Conservation (phyloP, 1,140 invertebrate species). For the Gryon sp. region DNA sequence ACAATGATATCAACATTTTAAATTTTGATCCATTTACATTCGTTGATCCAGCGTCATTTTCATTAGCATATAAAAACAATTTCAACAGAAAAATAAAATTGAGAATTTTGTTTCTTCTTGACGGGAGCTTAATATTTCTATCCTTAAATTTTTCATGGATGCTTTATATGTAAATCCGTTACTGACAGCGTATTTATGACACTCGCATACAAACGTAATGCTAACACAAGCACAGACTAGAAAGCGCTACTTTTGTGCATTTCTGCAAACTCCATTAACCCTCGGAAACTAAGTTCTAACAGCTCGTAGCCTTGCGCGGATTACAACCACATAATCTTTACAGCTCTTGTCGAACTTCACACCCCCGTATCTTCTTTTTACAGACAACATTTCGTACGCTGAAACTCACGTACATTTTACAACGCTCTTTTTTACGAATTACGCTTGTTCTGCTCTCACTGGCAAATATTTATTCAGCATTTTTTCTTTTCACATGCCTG, state of each 20-base stretch:
- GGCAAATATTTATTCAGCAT: slow-evolving; percentile 1
- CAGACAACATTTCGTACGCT: slow-evolving; percentile 18
- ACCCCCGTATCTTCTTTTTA: slow-evolving; percentile 49
- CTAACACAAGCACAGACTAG: neutral
- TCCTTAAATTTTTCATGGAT: slow-evolving; percentile 4
- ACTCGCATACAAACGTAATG: neutral
- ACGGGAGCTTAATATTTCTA: too few species aligned
- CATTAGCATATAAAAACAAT: too few species aligned
- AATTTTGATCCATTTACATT: too few species aligned
- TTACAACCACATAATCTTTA: slow-evolving; percentile 69
- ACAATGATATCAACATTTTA: too few species aligned
- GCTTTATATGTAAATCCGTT: slow-evolving; percentile 19
- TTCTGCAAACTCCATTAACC: slow-evolving; percentile 73
- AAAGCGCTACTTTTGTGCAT: slow-evolving; percentile 68
- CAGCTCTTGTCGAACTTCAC: slow-evolving; percentile 55
- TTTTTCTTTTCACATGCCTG: slow-evolving; percentile 4
- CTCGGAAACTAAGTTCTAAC: slow-evolving; percentile 71
- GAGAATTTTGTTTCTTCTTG: too few species aligned
- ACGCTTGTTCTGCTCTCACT: slow-evolving; percentile 7
- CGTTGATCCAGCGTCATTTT: too few species aligned
- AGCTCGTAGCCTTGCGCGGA: slow-evolving; percentile 55
- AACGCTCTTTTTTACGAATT: slow-evolving; percentile 31
- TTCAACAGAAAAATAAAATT: too few species aligned
- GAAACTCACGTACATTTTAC: slow-evolving; percentile 37
- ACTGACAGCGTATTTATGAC: neutral